A percentile compares a stretch with the other conserved stretches of the same genome.
These are phyloP conservation scores for Bombus confusus DNA, from an alignment of 1,140 invertebrate genomes.

Conservation along the genomic window DNA sequence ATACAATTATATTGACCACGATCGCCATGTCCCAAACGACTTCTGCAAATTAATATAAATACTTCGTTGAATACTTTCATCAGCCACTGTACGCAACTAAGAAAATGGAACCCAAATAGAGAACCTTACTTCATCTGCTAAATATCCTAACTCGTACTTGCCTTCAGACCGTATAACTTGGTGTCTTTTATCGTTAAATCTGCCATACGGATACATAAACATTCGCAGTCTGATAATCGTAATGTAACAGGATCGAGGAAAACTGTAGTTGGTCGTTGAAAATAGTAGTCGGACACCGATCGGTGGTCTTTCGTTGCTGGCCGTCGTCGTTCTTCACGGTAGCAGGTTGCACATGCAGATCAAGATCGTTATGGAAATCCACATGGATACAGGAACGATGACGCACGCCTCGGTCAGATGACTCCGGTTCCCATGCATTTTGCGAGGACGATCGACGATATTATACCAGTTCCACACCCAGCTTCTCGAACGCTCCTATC, in stretches of 20 bases:
- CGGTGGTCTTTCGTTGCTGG: no score
- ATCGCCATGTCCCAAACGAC: no score
- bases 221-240: background rate
- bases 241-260: background rate
- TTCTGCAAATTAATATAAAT: no score
- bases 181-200: background rate
- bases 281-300: background rate
- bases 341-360: background rate
- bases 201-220: background rate
- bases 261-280: background rate
- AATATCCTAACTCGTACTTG: no score
- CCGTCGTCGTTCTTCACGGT: background rate
- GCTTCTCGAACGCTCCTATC: constrained; percentile 66
- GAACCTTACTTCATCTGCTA: no score
- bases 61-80: no score
- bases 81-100: no score
- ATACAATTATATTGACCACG: no score
- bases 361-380: constrained; percentile 50
- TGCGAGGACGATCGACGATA: constrained; percentile 62
- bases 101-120: no score
- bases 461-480: constrained; percentile 61
- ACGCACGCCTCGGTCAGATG: constrained; percentile 58
- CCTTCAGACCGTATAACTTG: no score
- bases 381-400: constrained; percentile 49
- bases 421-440: constrained; percentile 76